Evolutionary conservation across 2,888 invertebrate genomes (phyloP), one percentile per base, ranked within the genome.

Genomic region (Epinotia nisella): DNA sequence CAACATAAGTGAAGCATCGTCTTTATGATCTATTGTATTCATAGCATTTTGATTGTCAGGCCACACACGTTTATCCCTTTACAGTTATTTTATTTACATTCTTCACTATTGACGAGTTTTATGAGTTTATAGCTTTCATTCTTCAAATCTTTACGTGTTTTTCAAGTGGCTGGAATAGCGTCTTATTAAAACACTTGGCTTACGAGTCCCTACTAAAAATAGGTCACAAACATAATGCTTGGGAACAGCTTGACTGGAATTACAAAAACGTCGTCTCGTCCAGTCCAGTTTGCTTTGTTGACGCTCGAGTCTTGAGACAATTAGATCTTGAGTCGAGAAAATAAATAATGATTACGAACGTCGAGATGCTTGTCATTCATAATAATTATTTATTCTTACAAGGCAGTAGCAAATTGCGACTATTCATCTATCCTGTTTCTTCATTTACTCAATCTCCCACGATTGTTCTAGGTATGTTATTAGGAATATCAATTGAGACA

Each of bases 1-100:
- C 49, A n/a, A 49, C 7, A 49, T 49, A n/a, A 49, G n/a, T n/a
- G 15, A 76, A 45, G 65, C 69, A 70, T 71, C 74, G 76, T 74
- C 74, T 85, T 87, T 85, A 87, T 85, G 77, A 80, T 77, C 83
- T 78, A 88, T 88, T 89, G 87, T 88, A 76, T 79, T 81, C 82
- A 79, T 76, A 79, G 79, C 78, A 67, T 79, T 80, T 79, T 77
- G 74, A 78, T 81, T 77, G 67, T 49, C 62, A 77, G 77, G 75
- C 79, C 79, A 78, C 80, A 79, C 78, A 70, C 76, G 74, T 71
- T 77, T 74, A 55, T 15, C 19, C 53, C 15, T 66, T 29, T 19
- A 55, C 53, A 24, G 51, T 71, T 71, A 51, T 65, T 21, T 65
- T 58, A 56, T 65, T 58, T 51, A 65, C 35, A 13, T 45, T 53